A percentile compares a stretch with the other conserved stretches of the same genome.
phyloP scores from a whole-genome alignment of 2,797 vertebrate genomes.

The Pristis pectinata region DNA sequence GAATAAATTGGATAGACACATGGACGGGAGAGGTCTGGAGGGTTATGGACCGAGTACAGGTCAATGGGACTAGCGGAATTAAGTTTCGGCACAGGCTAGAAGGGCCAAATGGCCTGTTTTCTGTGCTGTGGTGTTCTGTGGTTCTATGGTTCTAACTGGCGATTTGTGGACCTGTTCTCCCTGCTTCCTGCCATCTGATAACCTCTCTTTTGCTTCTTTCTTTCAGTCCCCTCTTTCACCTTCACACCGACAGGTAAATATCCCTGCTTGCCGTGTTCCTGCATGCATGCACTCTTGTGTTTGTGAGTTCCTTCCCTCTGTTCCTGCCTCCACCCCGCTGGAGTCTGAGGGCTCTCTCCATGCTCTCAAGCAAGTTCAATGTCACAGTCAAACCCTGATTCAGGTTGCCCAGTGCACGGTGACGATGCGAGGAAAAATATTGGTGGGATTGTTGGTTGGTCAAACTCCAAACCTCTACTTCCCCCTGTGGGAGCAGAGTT shows the following conservation, averaged over 20 bases:
- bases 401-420: too few species aligned
- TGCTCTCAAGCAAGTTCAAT: too few species aligned
- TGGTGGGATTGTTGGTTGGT: neutral
- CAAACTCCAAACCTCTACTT: neutral
- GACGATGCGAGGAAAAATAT: neutral
- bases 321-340: too few species aligned
- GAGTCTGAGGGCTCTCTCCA: neutral
- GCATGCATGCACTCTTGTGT: too few species aligned
- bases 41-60: too few species aligned
- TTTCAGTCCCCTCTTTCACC: slow-evolving; percentile 96
- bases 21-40: too few species aligned
- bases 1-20: too few species aligned
- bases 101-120: neutral
- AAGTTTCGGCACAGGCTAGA: too few species aligned
- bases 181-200: slow-evolving; percentile 72
- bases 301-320: neutral
- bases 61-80: too few species aligned
- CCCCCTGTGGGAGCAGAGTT: neutral
- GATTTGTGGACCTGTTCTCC: slow-evolving; percentile 44
- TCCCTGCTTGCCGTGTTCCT: slow-evolving; percentile 46
- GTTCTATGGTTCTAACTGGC: too few species aligned
- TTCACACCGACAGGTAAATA: slow-evolving; percentile 98
- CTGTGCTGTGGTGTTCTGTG: too few species aligned
- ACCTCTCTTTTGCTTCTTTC: slow-evolving; percentile 69
- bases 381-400: too few species aligned